phyloP scores from a whole-genome alignment of 2,113 vertebrate species.

The Anarrhichthys ocellatus region DNA sequence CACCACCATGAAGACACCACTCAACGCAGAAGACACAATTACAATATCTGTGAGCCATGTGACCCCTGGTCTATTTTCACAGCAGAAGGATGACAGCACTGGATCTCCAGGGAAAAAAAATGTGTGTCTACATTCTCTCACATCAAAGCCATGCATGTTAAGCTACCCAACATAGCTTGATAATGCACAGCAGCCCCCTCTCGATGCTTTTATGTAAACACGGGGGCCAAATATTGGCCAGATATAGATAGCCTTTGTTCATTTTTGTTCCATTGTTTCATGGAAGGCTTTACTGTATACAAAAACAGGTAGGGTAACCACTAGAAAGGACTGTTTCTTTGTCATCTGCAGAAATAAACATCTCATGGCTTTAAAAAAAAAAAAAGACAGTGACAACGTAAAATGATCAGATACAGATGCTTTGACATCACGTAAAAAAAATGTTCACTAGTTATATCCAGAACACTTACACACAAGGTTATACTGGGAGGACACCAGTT shows the following conservation, averaged over 20 bases:
- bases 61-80: slow-evolving; percentile 79
- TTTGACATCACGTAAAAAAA: not conserved
- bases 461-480: not conserved
- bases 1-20: slow-evolving; percentile 64
- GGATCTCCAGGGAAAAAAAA: slow-evolving; percentile 52
- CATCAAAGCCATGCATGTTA: slow-evolving; percentile 68
- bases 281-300: slow-evolving; percentile 41
- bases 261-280: slow-evolving; percentile 23
- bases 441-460: not conserved
- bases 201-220: slow-evolving; percentile 31
- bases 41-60: slow-evolving; percentile 76
- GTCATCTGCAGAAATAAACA: not conserved
- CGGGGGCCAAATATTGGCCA: slow-evolving; percentile 27
- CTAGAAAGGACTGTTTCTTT: slow-evolving; percentile 9
- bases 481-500: not conserved
- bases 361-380: not conserved
- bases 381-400: not conserved
- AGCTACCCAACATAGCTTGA: slow-evolving; percentile 43
- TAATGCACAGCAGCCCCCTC: slow-evolving; percentile 14
- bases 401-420: not conserved
- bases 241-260: slow-evolving; percentile 44
- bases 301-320: slow-evolving; percentile 7
- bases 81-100: slow-evolving; percentile 57
- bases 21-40: slow-evolving; percentile 66
- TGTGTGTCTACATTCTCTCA: slow-evolving; percentile 54